These are phyloP conservation scores for Nomada fucata DNA, from an alignment of 2,888 invertebrate species.

Conservation along the genomic window DNA sequence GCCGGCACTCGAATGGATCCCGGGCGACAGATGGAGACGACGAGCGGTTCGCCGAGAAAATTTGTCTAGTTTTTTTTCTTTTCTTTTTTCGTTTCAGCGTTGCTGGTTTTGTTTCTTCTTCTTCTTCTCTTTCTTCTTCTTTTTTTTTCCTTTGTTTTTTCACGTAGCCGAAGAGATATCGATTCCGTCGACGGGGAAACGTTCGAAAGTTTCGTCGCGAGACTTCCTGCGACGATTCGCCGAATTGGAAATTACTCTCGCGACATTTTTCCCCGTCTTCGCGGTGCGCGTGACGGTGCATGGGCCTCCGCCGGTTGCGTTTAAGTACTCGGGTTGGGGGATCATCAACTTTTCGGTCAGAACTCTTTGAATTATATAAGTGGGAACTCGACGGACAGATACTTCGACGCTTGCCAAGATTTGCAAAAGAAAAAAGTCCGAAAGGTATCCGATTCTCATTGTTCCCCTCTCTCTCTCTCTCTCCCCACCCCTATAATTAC, in stretches of 20 bases:
- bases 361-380: slow-evolving; percentile 6
- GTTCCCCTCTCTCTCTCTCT: no score
- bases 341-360: slow-evolving; percentile 8
- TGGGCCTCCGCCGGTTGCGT: neutral
- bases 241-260: neutral
- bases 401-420: neutral
- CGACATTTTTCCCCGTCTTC: neutral
- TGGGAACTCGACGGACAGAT: neutral
- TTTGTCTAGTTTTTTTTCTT: no score
- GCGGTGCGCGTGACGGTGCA: neutral
- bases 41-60: no score
- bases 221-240: neutral
- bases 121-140: no score
- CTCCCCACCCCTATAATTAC: no score
- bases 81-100: no score
- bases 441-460: neutral
- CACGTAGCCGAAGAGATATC: no score
- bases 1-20: no score
- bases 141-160: no score
- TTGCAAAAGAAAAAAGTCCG: neutral
- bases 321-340: neutral
- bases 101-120: no score
- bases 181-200: no score
- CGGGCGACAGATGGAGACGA: no score
- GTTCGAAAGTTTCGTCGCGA: neutral